Evolutionary conservation across 2,888 invertebrate species (phyloP), one percentile per base, ranked within the genome.

Genomic region (Steinernema carpocapsae): DNA sequence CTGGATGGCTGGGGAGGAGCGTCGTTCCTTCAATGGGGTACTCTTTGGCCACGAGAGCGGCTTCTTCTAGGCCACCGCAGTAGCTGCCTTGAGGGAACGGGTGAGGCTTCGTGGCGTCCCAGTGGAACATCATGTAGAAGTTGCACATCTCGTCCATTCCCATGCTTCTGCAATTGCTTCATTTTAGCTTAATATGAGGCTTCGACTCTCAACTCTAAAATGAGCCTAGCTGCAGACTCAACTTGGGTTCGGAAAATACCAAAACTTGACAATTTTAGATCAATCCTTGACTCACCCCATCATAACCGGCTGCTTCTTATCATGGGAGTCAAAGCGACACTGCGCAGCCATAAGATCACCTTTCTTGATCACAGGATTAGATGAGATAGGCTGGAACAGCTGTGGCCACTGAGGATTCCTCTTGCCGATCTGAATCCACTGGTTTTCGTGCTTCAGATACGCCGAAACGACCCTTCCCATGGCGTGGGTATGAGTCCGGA

Each of bases 331-430:
- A 83, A 89, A 91, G 26, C 91, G 90, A 81, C 91, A 91, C 29
- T 90, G 88, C 0, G 91, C 91, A 70, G 90, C 89, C 87, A 90
- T 80, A 70, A 87, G 82, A 79, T 91, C 91, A 42, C 88, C 88
- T 26, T 88, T 88, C 26, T 88, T 85, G 17, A 91, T 88, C 19
- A 85, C 87, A 46, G 88, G 77, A 10, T 85, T 81, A 17, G 85
- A 76, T 0, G 88, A 80, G 79, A 89, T 88, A 37, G 90, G 90
- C 84, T 91, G 91, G 87, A 91, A 91, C 17, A 91, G 89, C 88
- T 91, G 91, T 0, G 91, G 91, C 91, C 91, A 91, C 80, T 91
- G 91, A 0, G 91, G 91, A 84, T 91, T 91, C 56, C 91, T 90
- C 82, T 90, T 90, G 19, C 90, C 90, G 74, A 90, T 82, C 76